Conservation (phyloP, 2,888 invertebrate genomes). For the Cephalotes varians region DNA sequence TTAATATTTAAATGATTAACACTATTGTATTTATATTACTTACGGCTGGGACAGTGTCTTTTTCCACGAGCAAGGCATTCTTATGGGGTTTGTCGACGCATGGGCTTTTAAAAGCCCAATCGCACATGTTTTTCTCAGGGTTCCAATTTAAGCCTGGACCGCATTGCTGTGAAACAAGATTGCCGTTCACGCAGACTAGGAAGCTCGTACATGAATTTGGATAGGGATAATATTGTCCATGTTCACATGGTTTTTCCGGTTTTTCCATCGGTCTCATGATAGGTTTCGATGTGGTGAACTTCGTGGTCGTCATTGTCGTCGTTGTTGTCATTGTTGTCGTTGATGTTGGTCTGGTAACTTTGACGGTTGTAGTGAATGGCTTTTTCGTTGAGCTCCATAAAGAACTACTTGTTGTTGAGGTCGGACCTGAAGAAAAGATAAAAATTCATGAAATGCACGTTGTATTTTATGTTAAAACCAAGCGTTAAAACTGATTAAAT, state of each 20-base stretch:
- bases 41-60: conserved; percentile 51
- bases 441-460: not conserved
- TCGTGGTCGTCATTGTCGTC: conserved; percentile 29
- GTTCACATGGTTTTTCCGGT: conserved; percentile 86
- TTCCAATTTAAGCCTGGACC: conserved; percentile 93
- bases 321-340: conserved; percentile 65
- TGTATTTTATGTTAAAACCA: not conserved
- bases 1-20: not conserved
- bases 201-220: conserved; percentile 90
- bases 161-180: conserved; percentile 90
- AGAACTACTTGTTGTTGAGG: not conserved
- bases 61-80: conserved; percentile 57
- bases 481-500: not conserved
- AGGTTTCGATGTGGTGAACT: conserved; percentile 67
- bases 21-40: conserved; percentile 15
- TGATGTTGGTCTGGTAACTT: conserved; percentile 53
- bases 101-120: conserved; percentile 89
- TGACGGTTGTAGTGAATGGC: conserved; percentile 54
- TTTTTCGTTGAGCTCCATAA: conserved; percentile 46
- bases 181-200: conserved; percentile 92
- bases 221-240: conserved; percentile 92
- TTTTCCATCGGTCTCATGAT: conserved; percentile 59
- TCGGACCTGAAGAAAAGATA: conserved; percentile 4
- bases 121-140: conserved; percentile 90
- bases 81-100: conserved; percentile 74